Base-by-base conservation (phyloP, 2,888 invertebrate genomes). In the Gonocerus acuteangulatus region DNA sequence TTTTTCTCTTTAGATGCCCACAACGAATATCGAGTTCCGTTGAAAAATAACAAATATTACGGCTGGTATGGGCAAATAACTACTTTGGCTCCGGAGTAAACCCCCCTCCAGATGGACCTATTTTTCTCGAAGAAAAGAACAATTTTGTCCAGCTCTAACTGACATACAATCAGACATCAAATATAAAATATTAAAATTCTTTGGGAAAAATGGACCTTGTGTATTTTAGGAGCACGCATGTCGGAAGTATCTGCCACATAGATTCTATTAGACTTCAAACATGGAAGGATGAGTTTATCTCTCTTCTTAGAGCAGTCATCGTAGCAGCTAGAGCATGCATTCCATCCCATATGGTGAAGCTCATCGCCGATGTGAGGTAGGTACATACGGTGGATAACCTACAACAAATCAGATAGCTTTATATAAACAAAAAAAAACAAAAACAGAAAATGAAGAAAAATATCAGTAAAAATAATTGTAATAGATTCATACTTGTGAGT, bases 291-390 rank as follows among this genome's bases (percentile, higher is more conserved):
- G 36, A 97, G 76, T 45, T 87, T 84, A 72, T 92, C 82, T 19
- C 96, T 79, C 61, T 79, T 80, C 65, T 77, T 77, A 4, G 71
- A 70, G 1, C 75, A 70, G 65, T 78, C 76, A 36, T 74, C 77
- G 73, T 87, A 82, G 73, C 95, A 96, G 74, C 95, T 95, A 68
- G 94, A 93, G 73, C 97, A 97, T 0, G 92, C 85, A 73, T 97
- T 96, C 96, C 96, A 97, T 0, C 96, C 96, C 44, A 87, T 86
- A 73, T 97, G 97, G 73, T 97, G 97, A 0, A 97, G 75, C 73
- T 97, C 97, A 71, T 97, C 92, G 0, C 85, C 86, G 2, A 79
- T 74, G 65, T 85, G 75, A 7, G 86, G 86, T 69, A 95, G 87
- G 69, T 83, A 81, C 0, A 93, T 81, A 18, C 93, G 86, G 72